Evolutionary conservation across 2,113 vertebrate genomes (phyloP).

Genomic region (Epinephelus moara): DNA sequence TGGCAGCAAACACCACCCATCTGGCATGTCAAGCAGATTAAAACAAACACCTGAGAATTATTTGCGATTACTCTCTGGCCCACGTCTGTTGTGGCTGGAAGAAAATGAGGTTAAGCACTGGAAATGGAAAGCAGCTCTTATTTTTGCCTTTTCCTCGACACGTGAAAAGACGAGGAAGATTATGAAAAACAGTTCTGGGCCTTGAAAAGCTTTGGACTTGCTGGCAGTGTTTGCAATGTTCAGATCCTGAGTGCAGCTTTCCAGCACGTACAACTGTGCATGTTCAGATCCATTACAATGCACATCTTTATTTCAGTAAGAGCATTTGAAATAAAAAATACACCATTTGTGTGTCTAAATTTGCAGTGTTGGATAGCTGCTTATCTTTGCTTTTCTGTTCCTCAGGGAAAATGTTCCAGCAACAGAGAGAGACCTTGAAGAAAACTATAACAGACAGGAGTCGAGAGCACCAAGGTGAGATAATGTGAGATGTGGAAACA

Average conservation of each 20-base stretch:
- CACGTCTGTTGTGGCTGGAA: constrained; percentile 46
- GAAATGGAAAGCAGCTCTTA: constrained; percentile 54
- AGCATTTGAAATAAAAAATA: background rate
- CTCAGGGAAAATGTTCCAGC: constrained; percentile 96
- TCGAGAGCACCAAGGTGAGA: constrained; percentile 92
- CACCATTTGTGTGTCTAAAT: background rate
- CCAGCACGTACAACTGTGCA: background rate
- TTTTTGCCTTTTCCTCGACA: background rate
- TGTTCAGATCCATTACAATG: background rate
- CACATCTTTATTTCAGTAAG: background rate
- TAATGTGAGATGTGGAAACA: background rate
- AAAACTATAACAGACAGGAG: constrained; percentile 92
- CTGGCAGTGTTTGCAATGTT: background rate
- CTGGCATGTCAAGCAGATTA: constrained; percentile 68
- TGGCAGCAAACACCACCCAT: constrained; percentile 52
- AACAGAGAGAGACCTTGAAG: constrained; percentile 97
- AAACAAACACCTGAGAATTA: constrained; percentile 65
- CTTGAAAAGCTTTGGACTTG: background rate
- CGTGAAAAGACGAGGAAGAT: background rate
- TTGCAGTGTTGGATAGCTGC: background rate
- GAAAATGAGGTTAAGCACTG: constrained; percentile 48
- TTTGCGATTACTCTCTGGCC: constrained; percentile 63
- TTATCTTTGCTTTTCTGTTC: constrained; percentile 27
- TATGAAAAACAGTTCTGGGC: background rate
- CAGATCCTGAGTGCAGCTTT: background rate